Evolutionary conservation across 2,113 vertebrate species (phyloP).

Genomic region (Ophthalmotilapia sp.): DNA sequence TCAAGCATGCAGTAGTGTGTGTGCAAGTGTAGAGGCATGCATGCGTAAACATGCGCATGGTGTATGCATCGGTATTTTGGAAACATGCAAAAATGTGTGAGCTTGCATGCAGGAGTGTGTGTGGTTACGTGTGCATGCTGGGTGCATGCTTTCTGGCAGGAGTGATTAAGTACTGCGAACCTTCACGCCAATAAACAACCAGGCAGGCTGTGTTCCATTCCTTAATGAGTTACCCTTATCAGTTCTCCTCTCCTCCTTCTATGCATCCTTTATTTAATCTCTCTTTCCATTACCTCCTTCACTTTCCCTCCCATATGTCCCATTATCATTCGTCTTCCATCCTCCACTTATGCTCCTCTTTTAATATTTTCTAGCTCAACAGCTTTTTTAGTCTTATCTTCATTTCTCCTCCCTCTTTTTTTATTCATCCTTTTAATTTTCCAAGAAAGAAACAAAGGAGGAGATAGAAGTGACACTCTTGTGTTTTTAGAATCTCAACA

Average conservation of each 20-base stretch:
- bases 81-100: background rate
- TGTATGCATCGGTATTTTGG: background rate
- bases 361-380: constrained; percentile 13
- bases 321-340: constrained; percentile 45
- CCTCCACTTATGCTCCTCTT: background rate
- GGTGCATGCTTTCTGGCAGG: background rate
- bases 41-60: background rate
- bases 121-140: background rate
- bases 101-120: background rate
- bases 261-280: constrained; percentile 42
- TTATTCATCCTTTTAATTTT: background rate
- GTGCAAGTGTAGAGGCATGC: background rate
- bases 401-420: background rate
- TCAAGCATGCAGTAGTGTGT: constrained; percentile 4
- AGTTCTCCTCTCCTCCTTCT: constrained; percentile 30
- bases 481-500: background rate
- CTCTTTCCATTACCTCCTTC: constrained; percentile 35
- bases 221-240: constrained; percentile 59
- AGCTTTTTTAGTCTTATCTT: background rate
- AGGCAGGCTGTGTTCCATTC: constrained; percentile 45
- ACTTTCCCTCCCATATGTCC: constrained; percentile 7
- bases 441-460: background rate
- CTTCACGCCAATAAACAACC: constrained; percentile 54
- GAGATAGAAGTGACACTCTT: constrained; percentile 6
- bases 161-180: constrained; percentile 54